Evolutionary conservation across 1,140 invertebrate species (phyloP), one percentile per base, ranked within the genome.

Genomic region (Calosoma granatense): DNA sequence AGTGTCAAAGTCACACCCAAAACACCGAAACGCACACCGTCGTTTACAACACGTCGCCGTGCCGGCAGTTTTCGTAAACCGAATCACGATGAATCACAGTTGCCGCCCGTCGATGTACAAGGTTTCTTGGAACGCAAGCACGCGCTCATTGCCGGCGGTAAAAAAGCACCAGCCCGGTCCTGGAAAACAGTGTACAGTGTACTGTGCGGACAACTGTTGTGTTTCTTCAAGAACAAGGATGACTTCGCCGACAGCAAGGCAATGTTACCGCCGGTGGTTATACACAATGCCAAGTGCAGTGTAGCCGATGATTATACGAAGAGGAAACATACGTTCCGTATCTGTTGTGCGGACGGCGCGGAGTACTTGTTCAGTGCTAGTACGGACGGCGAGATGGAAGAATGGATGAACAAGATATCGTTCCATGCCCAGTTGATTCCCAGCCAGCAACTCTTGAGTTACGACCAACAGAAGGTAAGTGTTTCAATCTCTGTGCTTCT

Each of bases 181-280:
- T 98, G 96, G 96, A 96, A 96, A 66, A 84, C 83, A 52, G 94
- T 90, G 72, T 96, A 97, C 70, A 92, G 92, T 62, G 94, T 98
- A 22, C 76, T 98, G 1, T 98, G 94, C 69, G 95, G 95, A 0
- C 95, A 99, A 70, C 72, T 98, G 57, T 74, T 99, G 20, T 98
- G 94, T 75, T 98, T 99, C 85, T 99, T 98, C 77, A 93, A 95
- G 69, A 95, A 97, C 69, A 86, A 90, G 65, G 85, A 88, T 59
- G 93, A 95, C 77, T 97, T 97, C 73, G 76, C 82, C 43, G 82
- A 84, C 56, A 85, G 87, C 63, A 95, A 96, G 75, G 90, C 91
- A 0, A 86, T 90, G 0, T 85, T 87, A 1, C 87, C 94, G 0
- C 94, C 95, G 0, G 83, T 98, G 2, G 91, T 87, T 53, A 88